These are phyloP conservation scores for Trinectes maculatus DNA, from an alignment of 2,113 vertebrate species.

Conservation along the genomic window DNA sequence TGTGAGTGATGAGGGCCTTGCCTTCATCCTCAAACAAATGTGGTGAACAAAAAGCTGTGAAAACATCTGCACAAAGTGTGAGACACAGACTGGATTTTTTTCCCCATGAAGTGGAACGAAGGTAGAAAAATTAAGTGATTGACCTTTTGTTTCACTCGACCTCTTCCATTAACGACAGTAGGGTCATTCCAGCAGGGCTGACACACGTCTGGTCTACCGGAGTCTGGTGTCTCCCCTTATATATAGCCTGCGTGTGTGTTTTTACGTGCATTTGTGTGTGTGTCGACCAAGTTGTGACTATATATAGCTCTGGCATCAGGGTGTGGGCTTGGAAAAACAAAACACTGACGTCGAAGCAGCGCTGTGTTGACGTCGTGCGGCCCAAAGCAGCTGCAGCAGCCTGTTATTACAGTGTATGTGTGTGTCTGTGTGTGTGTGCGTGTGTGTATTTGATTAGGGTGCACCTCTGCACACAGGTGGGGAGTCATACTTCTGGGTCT, in stretches of 20 bases:
- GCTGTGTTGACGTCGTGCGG: slow-evolving; percentile 69
- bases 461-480: slow-evolving; percentile 62
- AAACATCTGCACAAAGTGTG: slow-evolving; percentile 32
- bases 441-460: slow-evolving; percentile 40
- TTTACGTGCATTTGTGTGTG: slow-evolving; percentile 37
- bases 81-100: background rate
- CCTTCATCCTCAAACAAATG: background rate
- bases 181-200: slow-evolving; percentile 44
- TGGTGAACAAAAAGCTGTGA: slow-evolving; percentile 13
- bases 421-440: slow-evolving; percentile 23
- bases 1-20: slow-evolving; percentile 8
- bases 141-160: slow-evolving; percentile 35
- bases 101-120: slow-evolving; percentile 1
- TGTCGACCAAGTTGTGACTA: slow-evolving; percentile 52
- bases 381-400: slow-evolving; percentile 55
- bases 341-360: slow-evolving; percentile 70
- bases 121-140: slow-evolving; percentile 35
- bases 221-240: slow-evolving; percentile 62
- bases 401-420: slow-evolving; percentile 72
- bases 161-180: slow-evolving; percentile 35
- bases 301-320: slow-evolving; percentile 76
- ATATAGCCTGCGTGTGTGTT: slow-evolving; percentile 44
- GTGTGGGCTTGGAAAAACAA: slow-evolving; percentile 80
- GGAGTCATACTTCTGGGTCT: background rate
- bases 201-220: slow-evolving; percentile 68